Base-by-base conservation (phyloP, 2,797 vertebrate species). In the Xiphorhynchus erythropygius region DNA sequence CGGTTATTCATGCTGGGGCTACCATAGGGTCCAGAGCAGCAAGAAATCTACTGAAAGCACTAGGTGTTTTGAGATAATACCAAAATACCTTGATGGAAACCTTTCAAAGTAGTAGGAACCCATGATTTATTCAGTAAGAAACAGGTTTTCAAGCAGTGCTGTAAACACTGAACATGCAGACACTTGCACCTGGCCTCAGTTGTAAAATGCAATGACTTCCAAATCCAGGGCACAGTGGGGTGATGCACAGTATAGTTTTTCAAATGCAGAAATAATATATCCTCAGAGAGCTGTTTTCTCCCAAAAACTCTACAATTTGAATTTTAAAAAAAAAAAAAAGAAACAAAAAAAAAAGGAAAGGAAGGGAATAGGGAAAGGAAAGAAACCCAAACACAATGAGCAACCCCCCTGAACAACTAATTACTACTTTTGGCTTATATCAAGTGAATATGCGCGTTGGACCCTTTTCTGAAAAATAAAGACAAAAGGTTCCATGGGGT, bases 381-480 rank as follows among this genome's bases (percentile, higher is more conserved):
- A n/a, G 32, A 69, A 32, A 24, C 3, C 10, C 30, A n/a, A 44
- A 44, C 30, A n/a, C 42, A 46, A 65, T 27, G 33, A 65, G 18
- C 23, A 27, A 47, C 9, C 5, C 13, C 4, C 25, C 16, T 21
- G 35, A 67, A 27, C 13, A 33, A 39, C 13, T 12, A 53, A 19
- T 13, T 32, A 24, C 10, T 67, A 2, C 6, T 67, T 55, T 41
- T 41, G 15, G 6, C 37, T 86, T 53, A 53, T 57, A 79, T 35
- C 13, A 28, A 5, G 1, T 0, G 0, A 16, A 1, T 39, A 13
- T 9, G 4, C 1, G 8, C 0, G 1, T 42, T 49, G 46, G 32
- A 49, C 1, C 1, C 9, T 57, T 25, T 52, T 49, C 17, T 62
- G 47, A 55, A 55, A 80, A 67, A 50, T 23, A 53, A 60, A 68